Percentiles rank a stretch among this genome's conserved stretches.
Evolutionary conservation across 1,140 invertebrate species (phyloP).

Genomic region (Tribolium castaneum): DNA sequence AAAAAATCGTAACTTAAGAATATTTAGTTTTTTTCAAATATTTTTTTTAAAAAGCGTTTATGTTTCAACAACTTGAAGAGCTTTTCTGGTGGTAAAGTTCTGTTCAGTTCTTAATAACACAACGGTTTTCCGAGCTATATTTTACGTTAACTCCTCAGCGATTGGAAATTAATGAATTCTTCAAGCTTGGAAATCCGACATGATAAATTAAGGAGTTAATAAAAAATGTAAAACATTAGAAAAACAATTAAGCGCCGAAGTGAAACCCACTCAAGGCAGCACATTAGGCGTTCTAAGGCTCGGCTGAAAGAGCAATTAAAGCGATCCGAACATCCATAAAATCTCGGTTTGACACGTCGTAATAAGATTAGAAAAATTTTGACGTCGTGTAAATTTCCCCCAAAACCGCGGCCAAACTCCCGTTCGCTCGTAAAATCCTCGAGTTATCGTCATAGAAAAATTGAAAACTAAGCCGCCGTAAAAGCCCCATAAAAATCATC

Average conservation of each 20-base stretch:
- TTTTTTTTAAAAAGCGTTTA: no score
- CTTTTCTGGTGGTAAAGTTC: no score
- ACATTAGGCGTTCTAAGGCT: not conserved
- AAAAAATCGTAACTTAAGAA: no score
- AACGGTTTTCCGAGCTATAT: no score
- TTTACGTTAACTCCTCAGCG: not conserved
- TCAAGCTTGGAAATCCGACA: not conserved
- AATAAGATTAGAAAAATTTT: conserved; percentile 7
- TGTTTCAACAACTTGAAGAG: no score
- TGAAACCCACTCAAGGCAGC: not conserved
- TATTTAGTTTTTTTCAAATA: no score
- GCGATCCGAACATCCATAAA: not conserved
- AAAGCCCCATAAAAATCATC: conserved; percentile 17
- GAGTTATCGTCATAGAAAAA: conserved; percentile 3
- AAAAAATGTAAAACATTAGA: not conserved
- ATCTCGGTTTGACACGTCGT: not conserved
- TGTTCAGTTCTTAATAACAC: no score
- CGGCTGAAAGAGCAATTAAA: not conserved
- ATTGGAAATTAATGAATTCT: not conserved
- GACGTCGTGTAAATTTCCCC: not conserved
- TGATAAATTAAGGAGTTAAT: not conserved
- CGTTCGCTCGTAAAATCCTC: not conserved
- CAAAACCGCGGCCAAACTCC: not conserved
- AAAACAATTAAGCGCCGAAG: not conserved
- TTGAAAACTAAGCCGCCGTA: conserved; percentile 5